Percentiles rank a stretch among this genome's conserved stretches.
phyloP scores from a whole-genome alignment of 1,140 invertebrate genomes.

The Apis cerana region DNA sequence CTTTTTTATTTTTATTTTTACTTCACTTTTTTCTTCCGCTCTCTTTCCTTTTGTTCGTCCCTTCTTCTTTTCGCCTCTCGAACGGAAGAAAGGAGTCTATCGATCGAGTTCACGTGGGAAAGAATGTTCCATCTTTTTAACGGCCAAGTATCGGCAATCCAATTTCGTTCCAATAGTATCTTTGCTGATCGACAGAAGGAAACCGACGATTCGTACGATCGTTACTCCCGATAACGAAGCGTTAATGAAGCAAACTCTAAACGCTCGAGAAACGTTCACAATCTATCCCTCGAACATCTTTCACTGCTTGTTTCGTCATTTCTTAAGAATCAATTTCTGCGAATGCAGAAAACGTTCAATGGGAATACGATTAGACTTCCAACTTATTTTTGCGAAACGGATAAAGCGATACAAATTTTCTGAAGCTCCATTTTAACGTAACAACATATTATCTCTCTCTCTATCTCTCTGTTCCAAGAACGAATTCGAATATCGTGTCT shows the following conservation, averaged over 20 bases:
- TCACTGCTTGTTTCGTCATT: not conserved
- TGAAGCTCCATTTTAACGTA: too few relatives aligned
- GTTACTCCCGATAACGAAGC: conserved; percentile 2
- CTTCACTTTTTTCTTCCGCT: not conserved
- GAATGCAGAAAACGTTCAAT: not conserved
- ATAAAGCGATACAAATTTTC: too few relatives aligned
- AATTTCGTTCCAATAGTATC: conserved; percentile 39
- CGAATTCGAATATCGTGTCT: not conserved
- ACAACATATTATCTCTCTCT: too few relatives aligned
- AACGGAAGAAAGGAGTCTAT: not conserved
- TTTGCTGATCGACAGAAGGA: conserved; percentile 23
- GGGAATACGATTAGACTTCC: not conserved
- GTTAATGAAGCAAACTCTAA: conserved; percentile 33
- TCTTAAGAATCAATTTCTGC: not conserved
- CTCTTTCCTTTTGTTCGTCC: too few relatives aligned
- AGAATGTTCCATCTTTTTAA: not conserved
- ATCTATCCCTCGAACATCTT: conserved; percentile 20
- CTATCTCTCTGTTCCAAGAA: too few relatives aligned
- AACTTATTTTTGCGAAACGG: too few relatives aligned
- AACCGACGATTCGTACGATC: conserved; percentile 19
- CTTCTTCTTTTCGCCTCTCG: not conserved
- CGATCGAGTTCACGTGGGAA: not conserved
- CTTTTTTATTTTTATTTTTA: not conserved
- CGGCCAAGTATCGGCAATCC: not conserved
- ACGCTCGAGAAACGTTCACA: conserved; percentile 27